Evolutionary conservation across 2,888 invertebrate species (phyloP).

Genomic region (Malthinus flaveolus): DNA sequence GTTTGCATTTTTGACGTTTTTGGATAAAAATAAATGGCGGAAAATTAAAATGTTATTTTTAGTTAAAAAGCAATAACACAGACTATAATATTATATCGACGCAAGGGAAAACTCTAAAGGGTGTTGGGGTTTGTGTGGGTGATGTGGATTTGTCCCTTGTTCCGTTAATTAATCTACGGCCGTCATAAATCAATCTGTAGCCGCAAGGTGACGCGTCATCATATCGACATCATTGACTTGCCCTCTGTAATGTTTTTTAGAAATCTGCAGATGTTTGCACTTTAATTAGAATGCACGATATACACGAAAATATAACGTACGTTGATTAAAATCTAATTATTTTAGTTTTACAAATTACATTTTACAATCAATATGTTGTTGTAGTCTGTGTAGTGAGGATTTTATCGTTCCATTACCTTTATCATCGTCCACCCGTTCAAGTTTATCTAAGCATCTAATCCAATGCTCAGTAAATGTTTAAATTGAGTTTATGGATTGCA

Average conservation of each 20-base stretch:
- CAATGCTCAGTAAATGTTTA: no score
- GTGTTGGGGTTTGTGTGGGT: constrained; percentile 37
- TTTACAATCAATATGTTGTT: no score
- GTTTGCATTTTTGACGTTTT: neutral
- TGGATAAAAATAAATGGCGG: neutral
- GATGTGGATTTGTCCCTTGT: constrained; percentile 48
- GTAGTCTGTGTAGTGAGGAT: no score
- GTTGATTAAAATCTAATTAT: constrained; percentile 1
- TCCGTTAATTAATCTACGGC: constrained; percentile 52
- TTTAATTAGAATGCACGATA: constrained; percentile 27
- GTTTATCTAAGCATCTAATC: no score
- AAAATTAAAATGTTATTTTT: constrained; percentile 44
- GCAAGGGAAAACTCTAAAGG: constrained; percentile 22
- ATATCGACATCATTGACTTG: constrained; percentile 56
- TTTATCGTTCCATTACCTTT: no score
- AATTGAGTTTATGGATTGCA: no score
- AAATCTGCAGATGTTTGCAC: constrained; percentile 28
- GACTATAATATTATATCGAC: constrained; percentile 8
- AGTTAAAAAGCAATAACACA: constrained; percentile 42
- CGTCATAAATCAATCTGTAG: constrained; percentile 55
- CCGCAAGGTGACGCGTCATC: constrained; percentile 56
- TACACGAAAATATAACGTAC: constrained; percentile 9
- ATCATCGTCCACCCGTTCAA: no score
- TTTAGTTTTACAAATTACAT: neutral
- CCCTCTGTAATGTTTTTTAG: constrained; percentile 39